Evolutionary conservation across 2,888 invertebrate genomes (phyloP).

Genomic region (Agrilus cyanescens): DNA sequence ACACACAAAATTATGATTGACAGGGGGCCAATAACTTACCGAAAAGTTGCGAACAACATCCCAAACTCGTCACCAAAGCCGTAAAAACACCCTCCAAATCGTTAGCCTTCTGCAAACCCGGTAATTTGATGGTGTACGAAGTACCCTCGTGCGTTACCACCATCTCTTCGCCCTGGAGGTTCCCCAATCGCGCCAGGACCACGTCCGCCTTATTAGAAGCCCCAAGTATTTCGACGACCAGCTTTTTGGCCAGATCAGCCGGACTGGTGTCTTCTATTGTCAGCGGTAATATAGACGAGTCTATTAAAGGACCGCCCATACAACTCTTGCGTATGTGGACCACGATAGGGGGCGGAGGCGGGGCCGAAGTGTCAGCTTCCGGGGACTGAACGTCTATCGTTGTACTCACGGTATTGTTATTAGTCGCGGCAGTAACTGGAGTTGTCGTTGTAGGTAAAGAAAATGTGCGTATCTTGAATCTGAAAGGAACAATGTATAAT

Average conservation of each 20-base stretch:
- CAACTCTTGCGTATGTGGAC: constrained; percentile 42
- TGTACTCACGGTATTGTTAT: constrained; percentile 8
- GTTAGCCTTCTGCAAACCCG: constrained; percentile 31
- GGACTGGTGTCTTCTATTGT: constrained; percentile 39
- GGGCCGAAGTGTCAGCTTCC: constrained; percentile 35
- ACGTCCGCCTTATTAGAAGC: constrained; percentile 31
- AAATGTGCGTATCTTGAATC: constrained; percentile 43
- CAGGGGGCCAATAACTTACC: constrained; percentile 25
- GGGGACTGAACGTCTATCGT: constrained; percentile 28
- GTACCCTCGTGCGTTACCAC: constrained; percentile 32
- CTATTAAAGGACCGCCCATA: constrained; percentile 40
- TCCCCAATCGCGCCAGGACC: constrained; percentile 27
- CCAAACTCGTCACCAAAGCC: constrained; percentile 39
- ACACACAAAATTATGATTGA: neutral
- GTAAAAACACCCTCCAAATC: constrained; percentile 43
- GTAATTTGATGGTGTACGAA: constrained; percentile 46
- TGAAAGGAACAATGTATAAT: constrained; percentile 21
- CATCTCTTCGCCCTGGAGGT: constrained; percentile 30
- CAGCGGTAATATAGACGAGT: constrained; percentile 35
- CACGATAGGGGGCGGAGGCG: constrained; percentile 41
- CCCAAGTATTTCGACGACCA: constrained; percentile 27
- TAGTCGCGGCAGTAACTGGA: constrained; percentile 1
- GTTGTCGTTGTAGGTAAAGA: constrained; percentile 25
- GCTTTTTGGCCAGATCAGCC: constrained; percentile 31
- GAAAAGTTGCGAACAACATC: constrained; percentile 46